Evolutionary conservation across 2,113 vertebrate genomes (phyloP), one percentile per base, ranked within the genome.

Genomic region (Takifugu bimaculatus): DNA sequence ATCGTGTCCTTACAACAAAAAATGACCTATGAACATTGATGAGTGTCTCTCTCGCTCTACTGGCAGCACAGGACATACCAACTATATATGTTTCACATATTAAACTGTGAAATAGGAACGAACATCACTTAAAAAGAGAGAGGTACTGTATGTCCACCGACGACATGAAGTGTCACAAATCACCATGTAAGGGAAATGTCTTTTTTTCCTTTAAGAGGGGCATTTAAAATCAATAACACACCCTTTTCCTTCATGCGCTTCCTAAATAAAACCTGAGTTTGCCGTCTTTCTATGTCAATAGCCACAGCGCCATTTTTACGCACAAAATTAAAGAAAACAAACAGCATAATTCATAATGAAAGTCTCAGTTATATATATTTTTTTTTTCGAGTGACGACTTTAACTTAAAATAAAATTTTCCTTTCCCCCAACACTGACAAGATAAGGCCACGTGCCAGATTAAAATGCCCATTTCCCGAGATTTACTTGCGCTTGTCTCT

Each of bases 1-100:
- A 91, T 89, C 68, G 91, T 80, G 79, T 86, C 85, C 91, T 94
- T 92, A 95, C 93, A 94, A 90, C 92, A 88, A 89, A 85, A 86
- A 91, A 91, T 88, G 88, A 92, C 89, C 88, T 90, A 90, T 87
- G 89, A 88, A 94, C 93, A 94, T 89, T 87, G 78, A 83, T 70
- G 81, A 75, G 88, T 92, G 13, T 26, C 48, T 25, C 48, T 50
- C 48, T 50, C 12, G 78, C 67, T 80, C 88, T 92, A 88, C 88
- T 75, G 82, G 75, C 81, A 86, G 94, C 93, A 93, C 87, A 88
- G 75, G 89, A 87, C 90, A 92, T 87, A 83, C 60, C 35, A 10
- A 39, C 35, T 39, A 39, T 70, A 63, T 64, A 82, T 70, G 89
- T 90, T 92, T 93, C 91, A 95, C 93, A 94, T 86, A 91, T 89